Conservation (phyloP, 2,888 invertebrate species). For the Clistopyga incitator region DNA sequence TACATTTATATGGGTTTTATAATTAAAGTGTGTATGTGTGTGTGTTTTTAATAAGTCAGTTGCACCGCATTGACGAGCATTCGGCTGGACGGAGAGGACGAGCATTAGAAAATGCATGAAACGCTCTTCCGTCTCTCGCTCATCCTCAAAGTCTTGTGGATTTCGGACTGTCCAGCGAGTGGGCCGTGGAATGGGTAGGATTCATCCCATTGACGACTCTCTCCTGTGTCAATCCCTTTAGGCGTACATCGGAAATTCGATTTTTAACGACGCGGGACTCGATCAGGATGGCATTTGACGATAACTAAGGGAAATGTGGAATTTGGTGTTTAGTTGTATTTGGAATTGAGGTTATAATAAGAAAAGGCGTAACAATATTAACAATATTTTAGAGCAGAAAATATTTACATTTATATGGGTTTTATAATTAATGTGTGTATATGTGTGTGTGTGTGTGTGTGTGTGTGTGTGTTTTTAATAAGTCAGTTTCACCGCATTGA, state of each 20-base stretch:
- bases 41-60: too few species aligned
- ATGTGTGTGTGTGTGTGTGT: too few species aligned
- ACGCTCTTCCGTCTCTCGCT: background rate
- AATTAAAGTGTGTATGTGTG: too few species aligned
- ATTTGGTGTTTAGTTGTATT: background rate
- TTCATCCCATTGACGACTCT: background rate
- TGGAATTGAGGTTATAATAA: background rate
- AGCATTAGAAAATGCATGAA: slow-evolving; percentile 9
- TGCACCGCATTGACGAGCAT: too few species aligned
- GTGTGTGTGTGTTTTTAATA: too few species aligned
- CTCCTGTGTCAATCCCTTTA: slow-evolving; percentile 9
- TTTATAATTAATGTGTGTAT: too few species aligned
- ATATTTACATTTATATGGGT: too few species aligned
- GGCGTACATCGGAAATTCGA: slow-evolving; percentile 8
- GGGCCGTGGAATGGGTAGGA: background rate
- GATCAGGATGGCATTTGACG: background rate
- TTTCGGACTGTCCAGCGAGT: slow-evolving; percentile 8
- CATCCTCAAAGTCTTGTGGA: background rate
- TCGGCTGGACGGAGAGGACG: background rate
- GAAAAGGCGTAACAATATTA: background rate
- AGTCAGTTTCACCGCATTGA: too few species aligned
- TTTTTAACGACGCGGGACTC: background rate
- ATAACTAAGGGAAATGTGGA: background rate
- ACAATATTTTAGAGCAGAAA: too few species aligned
- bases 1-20: too few species aligned